phyloP scores from a whole-genome alignment of 2,888 invertebrate species.

The Cephus pygmeus region DNA sequence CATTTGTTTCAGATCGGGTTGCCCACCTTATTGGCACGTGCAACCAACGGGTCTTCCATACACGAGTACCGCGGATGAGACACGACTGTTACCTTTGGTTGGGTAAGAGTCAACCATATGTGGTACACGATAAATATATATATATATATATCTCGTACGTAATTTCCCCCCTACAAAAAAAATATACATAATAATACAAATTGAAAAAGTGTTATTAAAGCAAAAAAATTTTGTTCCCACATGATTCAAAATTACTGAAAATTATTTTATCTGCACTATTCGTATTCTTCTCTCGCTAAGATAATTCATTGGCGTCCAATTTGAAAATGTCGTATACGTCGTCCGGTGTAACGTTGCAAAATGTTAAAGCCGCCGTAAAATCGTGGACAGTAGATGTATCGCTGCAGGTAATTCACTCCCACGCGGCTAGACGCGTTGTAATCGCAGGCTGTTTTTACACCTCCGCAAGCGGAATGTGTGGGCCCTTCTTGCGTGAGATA shows the following conservation, averaged over 20 bases:
- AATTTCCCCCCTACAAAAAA: no score
- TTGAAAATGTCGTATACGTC: no score
- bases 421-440: slow-evolving; percentile 42
- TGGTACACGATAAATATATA: background rate
- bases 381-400: slow-evolving; percentile 44
- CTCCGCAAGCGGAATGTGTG: slow-evolving; percentile 42
- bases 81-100: background rate
- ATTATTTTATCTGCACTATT: no score
- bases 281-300: no score
- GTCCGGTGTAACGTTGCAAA: background rate
- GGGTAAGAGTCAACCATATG: background rate
- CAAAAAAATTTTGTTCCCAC: no score
- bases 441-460: slow-evolving; percentile 53
- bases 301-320: no score
- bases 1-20: slow-evolving; percentile 61
- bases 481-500: slow-evolving; percentile 38
- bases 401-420: slow-evolving; percentile 59
- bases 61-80: background rate
- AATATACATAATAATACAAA: no score
- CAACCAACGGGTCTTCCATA: slow-evolving; percentile 21
- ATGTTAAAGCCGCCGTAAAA: slow-evolving; percentile 32
- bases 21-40: slow-evolving; percentile 57
- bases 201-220: no score
- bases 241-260: no score
- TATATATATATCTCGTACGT: no score